These are phyloP conservation scores for Sapajus apella DNA, from an alignment of 2,113 vertebrate genomes.

Conservation along the genomic window DNA sequence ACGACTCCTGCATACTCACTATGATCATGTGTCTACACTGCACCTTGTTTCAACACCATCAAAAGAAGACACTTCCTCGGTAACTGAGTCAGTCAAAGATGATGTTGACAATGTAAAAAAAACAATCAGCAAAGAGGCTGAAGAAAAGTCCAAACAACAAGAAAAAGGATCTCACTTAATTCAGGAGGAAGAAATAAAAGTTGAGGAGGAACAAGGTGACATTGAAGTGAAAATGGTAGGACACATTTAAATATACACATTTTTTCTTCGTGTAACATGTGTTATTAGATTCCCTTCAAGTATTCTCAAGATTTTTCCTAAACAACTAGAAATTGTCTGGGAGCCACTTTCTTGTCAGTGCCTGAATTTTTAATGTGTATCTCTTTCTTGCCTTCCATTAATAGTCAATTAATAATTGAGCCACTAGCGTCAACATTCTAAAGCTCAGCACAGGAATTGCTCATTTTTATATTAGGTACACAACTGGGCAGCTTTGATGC, in stretches of 20 bases:
- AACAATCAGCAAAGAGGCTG: not conserved
- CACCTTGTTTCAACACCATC: slow-evolving; percentile 4
- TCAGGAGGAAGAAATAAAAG: slow-evolving; percentile 62
- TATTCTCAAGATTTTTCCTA: not conserved
- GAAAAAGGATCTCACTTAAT: not conserved
- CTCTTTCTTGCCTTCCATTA: not conserved
- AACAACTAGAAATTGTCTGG: not conserved
- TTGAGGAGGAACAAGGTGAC: slow-evolving; percentile 18
- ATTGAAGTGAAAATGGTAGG: not conserved
- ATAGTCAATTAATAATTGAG: not conserved
- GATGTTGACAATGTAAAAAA: not conserved
- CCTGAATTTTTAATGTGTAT: not conserved
- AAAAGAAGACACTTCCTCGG: rapidly evolving
- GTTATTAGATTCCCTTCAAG: not conserved
- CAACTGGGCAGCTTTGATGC: not conserved
- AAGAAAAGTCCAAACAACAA: not conserved
- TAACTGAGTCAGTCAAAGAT: rapidly evolving
- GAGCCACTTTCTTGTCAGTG: not conserved
- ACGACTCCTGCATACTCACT: slow-evolving; percentile 89
- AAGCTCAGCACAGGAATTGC: not conserved
- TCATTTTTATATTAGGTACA: not conserved
- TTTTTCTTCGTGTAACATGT: not conserved
- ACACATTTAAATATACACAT: not conserved
- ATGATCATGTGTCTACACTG: slow-evolving; percentile 90
- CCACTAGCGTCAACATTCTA: not conserved